A percentile compares a stretch with the other conserved stretches of the same genome.
Evolutionary conservation across 1,140 invertebrate species (phyloP).

Genomic region (Thaumetopoea pityocampa): DNA sequence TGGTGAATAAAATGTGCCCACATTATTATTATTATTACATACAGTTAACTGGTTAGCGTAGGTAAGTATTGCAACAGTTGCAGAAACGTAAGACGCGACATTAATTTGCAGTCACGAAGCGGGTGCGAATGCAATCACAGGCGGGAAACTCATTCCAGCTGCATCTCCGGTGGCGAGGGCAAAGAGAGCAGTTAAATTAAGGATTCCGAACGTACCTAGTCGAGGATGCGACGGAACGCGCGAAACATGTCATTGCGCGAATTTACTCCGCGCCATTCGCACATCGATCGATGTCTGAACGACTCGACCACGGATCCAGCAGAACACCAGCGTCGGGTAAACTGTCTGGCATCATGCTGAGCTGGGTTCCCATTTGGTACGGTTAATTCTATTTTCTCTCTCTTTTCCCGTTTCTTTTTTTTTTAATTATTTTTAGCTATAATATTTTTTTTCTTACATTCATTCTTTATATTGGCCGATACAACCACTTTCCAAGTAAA

Average conservation of each 20-base stretch:
- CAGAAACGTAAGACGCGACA: conserved; percentile 32
- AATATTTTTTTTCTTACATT: too few relatives aligned
- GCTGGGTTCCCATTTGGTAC: too few relatives aligned
- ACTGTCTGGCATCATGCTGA: conserved; percentile 6
- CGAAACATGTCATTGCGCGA: conserved; percentile 12
- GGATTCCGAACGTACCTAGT: conserved; percentile 40
- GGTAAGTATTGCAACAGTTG: conserved; percentile 12
- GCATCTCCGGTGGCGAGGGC: conserved; percentile 50
- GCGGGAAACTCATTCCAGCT: conserved; percentile 58
- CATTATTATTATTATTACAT: too few relatives aligned
- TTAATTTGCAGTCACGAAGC: conserved; percentile 54
- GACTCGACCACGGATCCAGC: too few relatives aligned
- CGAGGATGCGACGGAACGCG: conserved; percentile 19
- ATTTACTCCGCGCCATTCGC: conserved; percentile 10
- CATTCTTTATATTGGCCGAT: too few relatives aligned
- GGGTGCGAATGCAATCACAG: conserved; percentile 59
- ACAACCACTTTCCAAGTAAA: too few relatives aligned
- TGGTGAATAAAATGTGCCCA: not conserved
- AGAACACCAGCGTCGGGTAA: conserved; percentile 1
- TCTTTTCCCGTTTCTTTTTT: too few relatives aligned
- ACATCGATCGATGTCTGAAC: conserved; percentile 7
- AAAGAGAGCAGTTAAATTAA: conserved; percentile 52
- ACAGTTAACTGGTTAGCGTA: conserved; percentile 2
- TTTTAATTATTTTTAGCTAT: too few relatives aligned
- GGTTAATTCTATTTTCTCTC: too few relatives aligned